Conservation (phyloP, 2,888 invertebrate genomes). For the Hyposoter dolosus region DNA sequence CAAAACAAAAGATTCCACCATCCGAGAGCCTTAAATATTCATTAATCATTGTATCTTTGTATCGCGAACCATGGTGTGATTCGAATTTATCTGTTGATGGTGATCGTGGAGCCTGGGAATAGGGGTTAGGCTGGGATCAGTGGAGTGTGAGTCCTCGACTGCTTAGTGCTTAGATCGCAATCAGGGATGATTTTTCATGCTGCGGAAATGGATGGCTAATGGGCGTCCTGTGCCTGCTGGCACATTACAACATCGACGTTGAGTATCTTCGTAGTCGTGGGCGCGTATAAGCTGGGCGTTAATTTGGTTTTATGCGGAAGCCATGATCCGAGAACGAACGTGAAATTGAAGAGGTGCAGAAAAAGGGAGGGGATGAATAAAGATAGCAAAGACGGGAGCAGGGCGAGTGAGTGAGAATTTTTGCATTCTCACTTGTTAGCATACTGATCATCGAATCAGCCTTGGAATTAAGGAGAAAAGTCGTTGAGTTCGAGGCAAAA, state of each 20-base stretch:
- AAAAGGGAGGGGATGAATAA: slow-evolving; percentile 11
- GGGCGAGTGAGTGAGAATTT: slow-evolving; percentile 44
- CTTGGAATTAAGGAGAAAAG: slow-evolving; percentile 80
- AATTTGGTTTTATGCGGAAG: slow-evolving; percentile 78
- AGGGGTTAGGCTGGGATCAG: slow-evolving; percentile 6
- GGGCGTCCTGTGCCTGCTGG: slow-evolving; percentile 69
- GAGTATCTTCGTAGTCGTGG: slow-evolving; percentile 75
- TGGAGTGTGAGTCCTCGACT: slow-evolving; percentile 7
- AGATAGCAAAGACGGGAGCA: slow-evolving; percentile 8
- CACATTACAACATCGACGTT: slow-evolving; percentile 80
- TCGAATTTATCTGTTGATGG: slow-evolving; percentile 54
- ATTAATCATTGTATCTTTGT: slow-evolving; percentile 15
- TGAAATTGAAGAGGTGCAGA: slow-evolving; percentile 46
- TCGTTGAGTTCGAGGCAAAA: slow-evolving; percentile 67
- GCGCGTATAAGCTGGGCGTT: slow-evolving; percentile 80
- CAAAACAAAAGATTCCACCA: background rate
- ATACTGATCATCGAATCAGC: slow-evolving; percentile 82
- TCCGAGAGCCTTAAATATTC: slow-evolving; percentile 4
- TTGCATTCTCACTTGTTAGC: slow-evolving; percentile 81
- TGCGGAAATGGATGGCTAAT: slow-evolving; percentile 78
- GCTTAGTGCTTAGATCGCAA: slow-evolving; percentile 56
- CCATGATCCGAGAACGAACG: slow-evolving; percentile 57
- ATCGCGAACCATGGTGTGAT: slow-evolving; percentile 34
- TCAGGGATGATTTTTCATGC: slow-evolving; percentile 63
- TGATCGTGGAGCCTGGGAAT: slow-evolving; percentile 17